These are phyloP conservation scores for Petroica traversi DNA, from an alignment of 2,113 vertebrate genomes.

Conservation along the genomic window DNA sequence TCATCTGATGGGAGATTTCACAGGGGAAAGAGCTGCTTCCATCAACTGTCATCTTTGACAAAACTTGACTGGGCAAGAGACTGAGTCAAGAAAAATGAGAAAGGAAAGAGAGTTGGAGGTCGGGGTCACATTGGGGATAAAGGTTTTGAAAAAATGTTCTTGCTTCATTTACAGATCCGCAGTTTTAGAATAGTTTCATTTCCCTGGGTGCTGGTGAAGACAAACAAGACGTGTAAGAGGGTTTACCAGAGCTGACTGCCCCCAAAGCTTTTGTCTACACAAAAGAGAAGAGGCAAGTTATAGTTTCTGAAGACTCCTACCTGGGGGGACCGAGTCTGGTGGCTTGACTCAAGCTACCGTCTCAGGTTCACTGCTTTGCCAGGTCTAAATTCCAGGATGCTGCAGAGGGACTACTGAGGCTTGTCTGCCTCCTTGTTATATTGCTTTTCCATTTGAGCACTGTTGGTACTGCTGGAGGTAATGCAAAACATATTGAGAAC, in stretches of 20 bases:
- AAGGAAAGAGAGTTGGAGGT: background rate
- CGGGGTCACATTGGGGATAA: accelerated
- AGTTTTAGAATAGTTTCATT: background rate
- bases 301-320: background rate
- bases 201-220: background rate
- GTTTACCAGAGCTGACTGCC: background rate
- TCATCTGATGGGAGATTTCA: background rate
- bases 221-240: background rate
- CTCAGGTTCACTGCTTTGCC: background rate
- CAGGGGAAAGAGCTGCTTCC: background rate
- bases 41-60: background rate
- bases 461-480: background rate
- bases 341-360: background rate
- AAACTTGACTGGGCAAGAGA: background rate
- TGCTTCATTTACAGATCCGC: background rate
- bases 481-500: background rate
- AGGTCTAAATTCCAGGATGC: background rate
- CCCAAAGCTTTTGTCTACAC: background rate
- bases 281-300: background rate
- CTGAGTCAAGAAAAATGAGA: background rate
- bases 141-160: background rate
- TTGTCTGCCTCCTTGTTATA: background rate
- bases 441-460: background rate
- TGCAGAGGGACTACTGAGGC: background rate
- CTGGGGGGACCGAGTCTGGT: background rate